phyloP scores from a whole-genome alignment of 92 coral and sea anemone genomes.

The Zoanthus solanderi region DNA sequence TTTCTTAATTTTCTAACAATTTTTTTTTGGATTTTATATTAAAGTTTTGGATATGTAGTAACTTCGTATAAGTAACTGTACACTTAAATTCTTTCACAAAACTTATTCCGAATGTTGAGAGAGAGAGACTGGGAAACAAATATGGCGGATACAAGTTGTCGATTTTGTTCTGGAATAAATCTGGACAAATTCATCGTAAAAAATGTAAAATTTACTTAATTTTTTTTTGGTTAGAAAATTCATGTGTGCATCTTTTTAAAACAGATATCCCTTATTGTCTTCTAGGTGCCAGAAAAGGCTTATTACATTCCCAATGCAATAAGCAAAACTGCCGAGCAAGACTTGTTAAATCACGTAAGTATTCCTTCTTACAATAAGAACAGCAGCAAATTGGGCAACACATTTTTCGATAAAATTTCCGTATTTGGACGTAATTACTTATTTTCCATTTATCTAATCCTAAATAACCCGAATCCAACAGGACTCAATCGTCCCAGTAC shows the following conservation, averaged over 20 bases:
- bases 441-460: too few relatives aligned
- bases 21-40: neutral
- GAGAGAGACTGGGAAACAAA: conserved; percentile 58
- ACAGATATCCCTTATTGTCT: neutral
- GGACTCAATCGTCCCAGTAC: too few relatives aligned
- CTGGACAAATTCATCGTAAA: conserved; percentile 60
- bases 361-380: neutral
- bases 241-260: neutral
- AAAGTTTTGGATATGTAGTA: neutral
- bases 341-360: conserved; percentile 71
- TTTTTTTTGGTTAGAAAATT: too few relatives aligned
- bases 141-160: conserved; percentile 57
- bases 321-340: conserved; percentile 78
- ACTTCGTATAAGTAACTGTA: neutral
- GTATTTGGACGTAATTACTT: too few relatives aligned
- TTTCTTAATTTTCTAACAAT: neutral
- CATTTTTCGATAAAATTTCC: too few relatives aligned
- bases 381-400: neutral
- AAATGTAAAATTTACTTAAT: conserved; percentile 35
- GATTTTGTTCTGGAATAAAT: conserved; percentile 39
- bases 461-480: too few relatives aligned
- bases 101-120: neutral
- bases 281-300: conserved; percentile 80
- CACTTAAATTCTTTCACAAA: neutral
- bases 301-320: conserved; percentile 88